Conservation (phyloP, 2,113 vertebrate genomes). For the Ornithorhynchus anatinus region DNA sequence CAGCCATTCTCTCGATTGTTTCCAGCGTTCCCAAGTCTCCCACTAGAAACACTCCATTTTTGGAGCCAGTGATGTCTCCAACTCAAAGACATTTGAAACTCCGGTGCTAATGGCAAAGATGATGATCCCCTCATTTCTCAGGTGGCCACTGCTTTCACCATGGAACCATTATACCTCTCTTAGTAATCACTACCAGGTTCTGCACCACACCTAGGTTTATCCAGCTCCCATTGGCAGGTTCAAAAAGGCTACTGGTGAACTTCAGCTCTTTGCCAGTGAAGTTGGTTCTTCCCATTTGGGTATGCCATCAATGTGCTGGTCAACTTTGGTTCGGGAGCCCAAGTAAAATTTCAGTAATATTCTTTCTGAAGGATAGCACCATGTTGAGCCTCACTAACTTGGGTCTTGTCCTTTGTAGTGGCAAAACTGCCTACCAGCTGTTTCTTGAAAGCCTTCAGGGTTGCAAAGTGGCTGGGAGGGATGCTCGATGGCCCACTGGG, state of each 20-base stretch:
- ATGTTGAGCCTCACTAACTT: conserved; percentile 75
- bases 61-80: conserved; percentile 66
- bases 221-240: conserved; percentile 57
- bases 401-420: conserved; percentile 54
- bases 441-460: conserved; percentile 71
- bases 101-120: conserved; percentile 73
- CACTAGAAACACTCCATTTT: conserved; percentile 54
- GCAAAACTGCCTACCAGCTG: conserved; percentile 64
- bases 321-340: too few species aligned
- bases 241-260: conserved; percentile 61
- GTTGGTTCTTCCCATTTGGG: conserved; percentile 37
- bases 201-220: conserved; percentile 56
- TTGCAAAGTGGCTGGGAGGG: conserved; percentile 7
- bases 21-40: conserved; percentile 60
- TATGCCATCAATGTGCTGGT: conserved; percentile 51
- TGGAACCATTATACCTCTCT: conserved; percentile 63
- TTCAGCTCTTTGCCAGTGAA: conserved; percentile 63
- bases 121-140: conserved; percentile 46
- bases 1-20: conserved; percentile 52
- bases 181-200: conserved; percentile 79
- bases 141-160: conserved; percentile 48
- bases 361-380: conserved; percentile 56
- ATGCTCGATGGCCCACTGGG: conserved; percentile 77
- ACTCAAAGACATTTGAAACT: conserved; percentile 44
- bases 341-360: conserved; percentile 72